These are phyloP conservation scores for Steinernema feltiae DNA, from an alignment of 1,140 invertebrate species.

Conservation along the genomic window DNA sequence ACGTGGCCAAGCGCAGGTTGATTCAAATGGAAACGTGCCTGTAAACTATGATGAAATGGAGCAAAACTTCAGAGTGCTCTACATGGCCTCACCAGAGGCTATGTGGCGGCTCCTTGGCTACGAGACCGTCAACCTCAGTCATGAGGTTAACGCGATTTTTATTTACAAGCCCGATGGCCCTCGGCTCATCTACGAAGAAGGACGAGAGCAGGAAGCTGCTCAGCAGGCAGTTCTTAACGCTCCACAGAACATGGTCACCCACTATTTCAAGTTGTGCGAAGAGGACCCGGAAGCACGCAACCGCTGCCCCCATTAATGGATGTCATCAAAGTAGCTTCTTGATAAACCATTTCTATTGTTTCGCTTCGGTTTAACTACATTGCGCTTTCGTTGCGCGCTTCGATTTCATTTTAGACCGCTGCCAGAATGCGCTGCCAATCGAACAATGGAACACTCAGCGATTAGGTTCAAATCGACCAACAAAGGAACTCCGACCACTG, in stretches of 20 bases:
- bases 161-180: neutral
- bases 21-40: neutral
- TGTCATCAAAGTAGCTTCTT: too few relatives aligned
- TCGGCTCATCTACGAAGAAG: neutral
- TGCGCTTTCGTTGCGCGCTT: too few relatives aligned
- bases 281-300: neutral
- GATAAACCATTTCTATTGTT: too few relatives aligned
- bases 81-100: neutral
- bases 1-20: neutral
- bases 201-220: neutral
- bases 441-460: too few relatives aligned
- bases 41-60: neutral
- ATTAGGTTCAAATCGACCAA: too few relatives aligned
- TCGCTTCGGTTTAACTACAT: too few relatives aligned
- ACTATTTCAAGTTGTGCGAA: neutral
- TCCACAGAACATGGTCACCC: neutral
- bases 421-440: too few relatives aligned
- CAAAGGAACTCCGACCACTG: too few relatives aligned
- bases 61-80: neutral
- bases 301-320: neutral
- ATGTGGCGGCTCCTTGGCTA: neutral
- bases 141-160: neutral
- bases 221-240: neutral
- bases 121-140: neutral
- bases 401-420: too few relatives aligned